Percentiles rank a stretch among this genome's conserved stretches.
Evolutionary conservation across 1,140 invertebrate species (phyloP).

Genomic region (Acromyrmex echinatior): DNA sequence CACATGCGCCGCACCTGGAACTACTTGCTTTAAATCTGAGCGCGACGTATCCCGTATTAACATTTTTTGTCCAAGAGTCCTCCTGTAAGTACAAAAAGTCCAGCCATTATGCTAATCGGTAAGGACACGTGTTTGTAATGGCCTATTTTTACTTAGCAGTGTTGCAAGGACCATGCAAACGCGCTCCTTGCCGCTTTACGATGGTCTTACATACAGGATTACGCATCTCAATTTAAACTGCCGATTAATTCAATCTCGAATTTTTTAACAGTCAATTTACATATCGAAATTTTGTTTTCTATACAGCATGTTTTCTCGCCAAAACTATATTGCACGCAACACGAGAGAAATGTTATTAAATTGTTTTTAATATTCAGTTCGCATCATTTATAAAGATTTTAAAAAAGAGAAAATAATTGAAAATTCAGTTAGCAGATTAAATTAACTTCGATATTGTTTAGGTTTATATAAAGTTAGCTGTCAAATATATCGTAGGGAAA

Average conservation of each 20-base stretch:
- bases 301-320: not conserved
- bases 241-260: slow-evolving; percentile 29
- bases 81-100: slow-evolving; percentile 70
- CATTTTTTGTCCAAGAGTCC: slow-evolving; percentile 72
- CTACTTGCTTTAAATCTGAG: slow-evolving; percentile 71
- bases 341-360: not conserved
- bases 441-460: not conserved
- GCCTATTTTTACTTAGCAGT: slow-evolving; percentile 77
- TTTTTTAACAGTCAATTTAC: slow-evolving; percentile 38
- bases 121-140: slow-evolving; percentile 81
- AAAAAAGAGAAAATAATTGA: not conserved
- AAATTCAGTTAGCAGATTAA: not conserved
- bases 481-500: not conserved
- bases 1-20: slow-evolving; percentile 75
- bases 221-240: slow-evolving; percentile 32
- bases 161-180: slow-evolving; percentile 32
- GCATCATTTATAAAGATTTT: not conserved
- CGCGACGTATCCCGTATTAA: slow-evolving; percentile 74
- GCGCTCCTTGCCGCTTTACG: not conserved
- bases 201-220: slow-evolving; percentile 26
- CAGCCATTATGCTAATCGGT: slow-evolving; percentile 80
- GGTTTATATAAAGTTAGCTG: not conserved
- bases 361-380: not conserved
- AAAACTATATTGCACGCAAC: not conserved
- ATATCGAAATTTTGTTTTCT: not conserved